Evolutionary conservation across 2,113 vertebrate species (phyloP), one percentile per base, ranked within the genome.

Genomic region (Antechinus flavipes): DNA sequence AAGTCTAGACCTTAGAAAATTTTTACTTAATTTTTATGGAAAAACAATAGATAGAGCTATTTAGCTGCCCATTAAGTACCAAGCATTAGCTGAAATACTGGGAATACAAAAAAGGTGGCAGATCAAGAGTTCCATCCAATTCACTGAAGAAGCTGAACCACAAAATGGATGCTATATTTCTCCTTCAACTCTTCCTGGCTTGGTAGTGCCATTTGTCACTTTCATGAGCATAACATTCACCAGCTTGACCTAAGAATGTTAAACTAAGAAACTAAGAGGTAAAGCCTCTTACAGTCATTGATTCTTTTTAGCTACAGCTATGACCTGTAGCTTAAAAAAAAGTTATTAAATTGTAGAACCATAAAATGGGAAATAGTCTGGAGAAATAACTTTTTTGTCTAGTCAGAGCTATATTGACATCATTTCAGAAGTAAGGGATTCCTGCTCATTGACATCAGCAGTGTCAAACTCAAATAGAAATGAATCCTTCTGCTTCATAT

Each of bases 251-350:
- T 92, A 49, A 94, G 93, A 96, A 92, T 96, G 94, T 94, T 91
- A 92, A 97, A 97, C 93, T 92, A 84, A 96, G 95, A 96, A 94
- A 56, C 92, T 90, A 96, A 97, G 76, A 94, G 68, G 91, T n/a
- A 94, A 93, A 97, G 19, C 42, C 54, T 84, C 93, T 8, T 89
- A 94, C 0, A 2, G 53, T 52, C 94, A 97, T 96, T 93, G 95
- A 97, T 96, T 97, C 24, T 90, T 96, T 96, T 93, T 61, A 93
- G 30, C 90, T 56, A 55, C 30, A 93, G 52, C 90, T 90, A 89
- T 58, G 61, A 95, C 94, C 90, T 61, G n/a, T 47, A 30, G 26
- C 55, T 94, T 90, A 58, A 68, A 68, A 95, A 68, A 56, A 95
- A 92, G 52, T 94, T 95, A 96, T 97, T 96, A 97, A 97, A 96